Base-by-base conservation (phyloP, 1,140 invertebrate species). In the Paraescarpia echinospica region DNA sequence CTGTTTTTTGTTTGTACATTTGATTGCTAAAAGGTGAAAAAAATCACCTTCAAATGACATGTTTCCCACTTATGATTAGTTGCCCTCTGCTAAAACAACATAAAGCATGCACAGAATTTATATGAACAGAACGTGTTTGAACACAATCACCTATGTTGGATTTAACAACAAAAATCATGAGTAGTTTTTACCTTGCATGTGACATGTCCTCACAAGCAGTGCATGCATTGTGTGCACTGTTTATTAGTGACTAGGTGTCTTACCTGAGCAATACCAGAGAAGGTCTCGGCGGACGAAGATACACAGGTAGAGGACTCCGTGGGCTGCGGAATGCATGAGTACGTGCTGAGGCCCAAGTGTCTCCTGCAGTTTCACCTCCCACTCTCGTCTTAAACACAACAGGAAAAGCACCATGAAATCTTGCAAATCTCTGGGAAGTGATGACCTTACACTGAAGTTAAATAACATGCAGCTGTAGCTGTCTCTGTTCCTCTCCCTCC, bases 321-420 rank as follows among this genome's bases (percentile, higher is more conserved):
- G 97, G 93, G 97, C 97, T 88, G 97, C 97, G 34, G 98, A 98
- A 96, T 98, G 98, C 94, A 98, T 97, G 88, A 99, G 96, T 35
- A 99, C 97, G 96, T 99, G 98, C 34, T 98, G 98, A 92, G 98
- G 98, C 22, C 98, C 98, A 88, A 99, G 96, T 1, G 98, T 98
- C 96, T 99, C 98, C 96, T 99, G 98, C 92, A 99, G 96, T 31
- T 97, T 97, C 0, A 98, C 97, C 96, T 99, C 98, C 98, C 98
- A 99, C 95, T 99, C 98, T 89, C 97, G 97, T 93, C 98, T 41
- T 97, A 93, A 90, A 93, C 89, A 90, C 59, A 77, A 77, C 4
- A 12, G 41, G 41, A 41, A 41, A 41, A 41, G 12, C 41, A 41
- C 4, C 41, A 41, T 41, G 12, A 41, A 41, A 41, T 41, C 41